Evolutionary conservation across 2,113 vertebrate species (phyloP).

Genomic region (Nothoprocta perdicaria): DNA sequence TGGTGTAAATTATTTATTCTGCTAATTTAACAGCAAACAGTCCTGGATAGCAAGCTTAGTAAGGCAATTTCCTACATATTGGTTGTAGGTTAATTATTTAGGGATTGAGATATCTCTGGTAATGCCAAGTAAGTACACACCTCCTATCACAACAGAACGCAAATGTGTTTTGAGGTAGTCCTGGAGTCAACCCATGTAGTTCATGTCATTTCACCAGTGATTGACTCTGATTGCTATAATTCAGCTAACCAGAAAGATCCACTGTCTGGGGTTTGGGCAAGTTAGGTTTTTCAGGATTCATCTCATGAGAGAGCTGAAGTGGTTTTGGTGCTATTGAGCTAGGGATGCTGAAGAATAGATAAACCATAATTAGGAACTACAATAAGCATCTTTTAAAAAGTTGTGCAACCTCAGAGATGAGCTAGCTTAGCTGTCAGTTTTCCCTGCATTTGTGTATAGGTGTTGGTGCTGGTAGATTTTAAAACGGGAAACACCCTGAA

Average conservation of each 20-base stretch:
- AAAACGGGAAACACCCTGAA: neutral
- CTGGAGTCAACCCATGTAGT: conserved; percentile 19
- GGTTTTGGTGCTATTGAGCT: neutral
- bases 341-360: neutral
- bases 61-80: conserved; percentile 74
- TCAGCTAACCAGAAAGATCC: neutral
- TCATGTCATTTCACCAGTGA: neutral
- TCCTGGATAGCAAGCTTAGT: conserved; percentile 68
- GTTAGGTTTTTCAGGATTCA: neutral
- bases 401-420: neutral
- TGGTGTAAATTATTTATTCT: conserved; percentile 81
- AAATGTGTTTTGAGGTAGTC: neutral
- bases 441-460: neutral
- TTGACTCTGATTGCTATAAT: neutral
- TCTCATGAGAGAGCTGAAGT: neutral
- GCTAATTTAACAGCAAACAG: conserved; percentile 80
- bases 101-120: conserved; percentile 75
- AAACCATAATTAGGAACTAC: neutral
- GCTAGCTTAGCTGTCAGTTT: neutral
- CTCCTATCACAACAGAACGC: conserved; percentile 33
- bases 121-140: conserved; percentile 71
- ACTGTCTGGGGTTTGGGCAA: neutral
- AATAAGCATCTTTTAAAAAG: neutral
- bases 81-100: conserved; percentile 82
- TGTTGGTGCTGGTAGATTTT: neutral